Evolutionary conservation across 2,888 invertebrate species (phyloP), one percentile per base, ranked within the genome.

Genomic region (Caenorhabditis imperialis): DNA sequence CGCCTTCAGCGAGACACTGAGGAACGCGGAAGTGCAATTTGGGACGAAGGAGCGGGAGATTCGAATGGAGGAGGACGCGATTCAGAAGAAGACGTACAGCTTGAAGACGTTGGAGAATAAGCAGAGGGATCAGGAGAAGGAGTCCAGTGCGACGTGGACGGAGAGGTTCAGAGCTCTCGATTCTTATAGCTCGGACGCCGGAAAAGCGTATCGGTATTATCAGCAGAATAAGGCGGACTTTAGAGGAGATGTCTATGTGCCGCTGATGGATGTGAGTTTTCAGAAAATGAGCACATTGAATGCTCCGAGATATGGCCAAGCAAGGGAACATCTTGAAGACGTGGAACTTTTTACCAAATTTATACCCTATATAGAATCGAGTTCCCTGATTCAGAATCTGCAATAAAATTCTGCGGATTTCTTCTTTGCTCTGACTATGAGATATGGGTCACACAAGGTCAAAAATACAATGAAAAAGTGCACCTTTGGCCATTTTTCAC

Each of bases 201-300:
- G 16, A 0, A 47, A 51, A 37, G 84, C 85, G 3, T 85, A 74
- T 61, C 7, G 47, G 1, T 83, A 47, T 40, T 82, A 84, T 45
- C 12, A 54, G 38, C 23, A 50, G 14, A 75, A 85, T 44, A 47
- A 35, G 14, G 25, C 73, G 3, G 14, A 70, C 14, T 85, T 85
- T 69, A 60, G 57, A 12, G 65, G 61, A 30, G 70, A 71, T 16
- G 74, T 86, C 50, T 81, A 79, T 61, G 65, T 82, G 14, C 85
- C 85, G 8, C 48, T 77, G 22, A 47, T 83, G 14, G 76, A 85
- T 44, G 81, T 82, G 20, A 65, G 71, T 37, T 44, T 16, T 18
- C 42, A 20, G 12, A 45, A 45, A 45, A 12, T 45, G 30, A n/a
- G n/a, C n/a, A n/a, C n/a, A n/a, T n/a, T n/a, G n/a, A n/a, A n/a